Evolutionary conservation across 2,113 vertebrate genomes (phyloP).

Genomic region (Crotalus horridus): DNA sequence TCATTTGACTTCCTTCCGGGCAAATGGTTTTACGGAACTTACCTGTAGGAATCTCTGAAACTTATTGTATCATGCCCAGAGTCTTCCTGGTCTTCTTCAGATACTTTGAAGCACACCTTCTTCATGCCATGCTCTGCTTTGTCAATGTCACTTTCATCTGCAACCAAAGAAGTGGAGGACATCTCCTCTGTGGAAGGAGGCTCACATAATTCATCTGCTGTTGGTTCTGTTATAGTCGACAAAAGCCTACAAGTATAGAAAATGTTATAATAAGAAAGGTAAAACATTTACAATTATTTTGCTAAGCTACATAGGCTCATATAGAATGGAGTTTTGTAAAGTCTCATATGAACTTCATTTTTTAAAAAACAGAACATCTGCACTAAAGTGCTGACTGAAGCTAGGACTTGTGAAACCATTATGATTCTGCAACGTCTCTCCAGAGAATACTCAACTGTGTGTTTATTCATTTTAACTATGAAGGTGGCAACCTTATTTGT

Average conservation of each 20-base stretch:
- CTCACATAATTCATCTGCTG: slow-evolving; percentile 73
- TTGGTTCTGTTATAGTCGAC: slow-evolving; percentile 95
- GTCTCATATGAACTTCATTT: neutral
- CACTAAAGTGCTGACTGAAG: neutral
- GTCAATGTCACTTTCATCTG: slow-evolving; percentile 85
- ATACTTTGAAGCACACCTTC: slow-evolving; percentile 96
- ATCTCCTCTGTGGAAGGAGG: slow-evolving; percentile 72
- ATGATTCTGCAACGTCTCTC: neutral
- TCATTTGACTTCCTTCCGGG: neutral
- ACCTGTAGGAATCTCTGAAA: slow-evolving; percentile 99
- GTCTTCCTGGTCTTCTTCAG: slow-evolving; percentile 96
- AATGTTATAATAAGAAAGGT: neutral
- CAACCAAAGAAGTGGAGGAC: slow-evolving; percentile 73
- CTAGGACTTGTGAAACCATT: neutral
- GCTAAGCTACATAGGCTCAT: neutral
- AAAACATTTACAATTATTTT: neutral
- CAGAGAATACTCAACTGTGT: neutral
- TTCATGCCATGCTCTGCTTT: slow-evolving; percentile 85
- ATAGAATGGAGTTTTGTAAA: neutral
- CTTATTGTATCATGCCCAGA: slow-evolving; percentile 99
- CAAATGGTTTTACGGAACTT: slow-evolving; percentile 8
- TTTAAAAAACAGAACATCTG: neutral
- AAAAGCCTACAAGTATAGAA: slow-evolving; percentile 75
- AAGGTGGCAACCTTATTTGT: neutral
- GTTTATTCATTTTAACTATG: neutral